Evolutionary conservation across 2,888 invertebrate species (phyloP), one percentile per base, ranked within the genome.

Genomic region (Magallana nippona): DNA sequence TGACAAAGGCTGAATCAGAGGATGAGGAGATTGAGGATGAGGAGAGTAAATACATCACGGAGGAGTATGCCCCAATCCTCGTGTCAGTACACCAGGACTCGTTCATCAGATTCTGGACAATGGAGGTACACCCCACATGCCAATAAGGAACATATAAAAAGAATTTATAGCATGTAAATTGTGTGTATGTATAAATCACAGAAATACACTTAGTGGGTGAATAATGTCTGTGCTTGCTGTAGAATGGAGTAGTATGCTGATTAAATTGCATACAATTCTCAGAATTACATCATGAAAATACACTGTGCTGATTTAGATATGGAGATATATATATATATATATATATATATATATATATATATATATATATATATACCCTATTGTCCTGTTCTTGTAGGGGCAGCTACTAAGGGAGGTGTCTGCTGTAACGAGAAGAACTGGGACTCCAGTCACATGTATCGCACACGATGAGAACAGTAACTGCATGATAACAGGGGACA

Each of bases 71-170:
- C 55, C 92, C 93, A 1, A 89, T 94, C 44, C 89, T 94, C 13
- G 93, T 92, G 5, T 89, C 93, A 22, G 91, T 91, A 22, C 92
- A 93, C 83, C 92, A 93, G 83, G 93, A 93, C 85, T 89, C 92
- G 22, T 91, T 88, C 80, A 91, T 93, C 55, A 85, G 93, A 32
- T 93, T 93, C 90, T 94, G 94, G 94, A 91, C 89, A 56, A 86
- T 91, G 71, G 88, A 92, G 86, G 92, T 93, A 82, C 71, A 87
- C 63, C 19, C 15, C 56, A 22, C 27, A 2, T 55, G 44, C 0
- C 44, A 44, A 44, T 44, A 8, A 8, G 44, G 44, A 44, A 44
- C 32, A 32, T 32, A 32, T 32, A 5, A 32, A 32, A 2, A 32
- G 32, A 32, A 32, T 32, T 32, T 3, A 32, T 32, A 32, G 32